Evolutionary conservation across 2,113 vertebrate species (phyloP).

Genomic region (Excalfactoria chinensis): DNA sequence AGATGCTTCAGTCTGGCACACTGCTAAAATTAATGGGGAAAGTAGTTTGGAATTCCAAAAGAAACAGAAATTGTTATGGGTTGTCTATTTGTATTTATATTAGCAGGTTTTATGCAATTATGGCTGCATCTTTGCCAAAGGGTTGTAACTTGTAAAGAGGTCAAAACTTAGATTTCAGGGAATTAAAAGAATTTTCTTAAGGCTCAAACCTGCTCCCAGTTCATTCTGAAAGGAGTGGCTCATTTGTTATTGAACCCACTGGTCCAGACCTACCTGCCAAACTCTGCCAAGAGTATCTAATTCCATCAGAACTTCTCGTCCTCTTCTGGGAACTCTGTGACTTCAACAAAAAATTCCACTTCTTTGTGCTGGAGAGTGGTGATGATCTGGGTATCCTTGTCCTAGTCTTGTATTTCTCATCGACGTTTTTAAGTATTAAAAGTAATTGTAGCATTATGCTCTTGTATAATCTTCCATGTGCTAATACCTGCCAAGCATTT

Average conservation of each 20-base stretch:
- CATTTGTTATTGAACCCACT: constrained; percentile 94
- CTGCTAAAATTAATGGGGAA: background rate
- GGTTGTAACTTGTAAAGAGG: background rate
- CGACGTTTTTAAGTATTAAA: background rate
- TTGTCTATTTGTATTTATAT: background rate
- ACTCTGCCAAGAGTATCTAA: constrained; percentile 98
- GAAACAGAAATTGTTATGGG: background rate
- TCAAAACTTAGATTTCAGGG: background rate
- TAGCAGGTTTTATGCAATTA: background rate
- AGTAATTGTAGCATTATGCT: background rate
- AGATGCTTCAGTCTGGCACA: background rate
- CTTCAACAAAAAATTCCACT: constrained; percentile 87
- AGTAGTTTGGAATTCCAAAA: background rate
- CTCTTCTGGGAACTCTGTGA: constrained; percentile 99
- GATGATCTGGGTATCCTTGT: no score
- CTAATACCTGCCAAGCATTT: background rate
- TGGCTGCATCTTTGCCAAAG: background rate
- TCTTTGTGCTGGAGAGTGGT: no score
- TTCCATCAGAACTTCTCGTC: constrained; percentile 97
- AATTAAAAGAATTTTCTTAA: background rate
- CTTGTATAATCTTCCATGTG: background rate
- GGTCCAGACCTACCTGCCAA: constrained; percentile 95
- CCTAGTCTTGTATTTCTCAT: background rate
- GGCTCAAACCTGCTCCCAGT: background rate
- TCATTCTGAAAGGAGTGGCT: constrained; percentile 95